Conservation (phyloP, 2,797 vertebrate species). For the Helarctos malayanus region DNA sequence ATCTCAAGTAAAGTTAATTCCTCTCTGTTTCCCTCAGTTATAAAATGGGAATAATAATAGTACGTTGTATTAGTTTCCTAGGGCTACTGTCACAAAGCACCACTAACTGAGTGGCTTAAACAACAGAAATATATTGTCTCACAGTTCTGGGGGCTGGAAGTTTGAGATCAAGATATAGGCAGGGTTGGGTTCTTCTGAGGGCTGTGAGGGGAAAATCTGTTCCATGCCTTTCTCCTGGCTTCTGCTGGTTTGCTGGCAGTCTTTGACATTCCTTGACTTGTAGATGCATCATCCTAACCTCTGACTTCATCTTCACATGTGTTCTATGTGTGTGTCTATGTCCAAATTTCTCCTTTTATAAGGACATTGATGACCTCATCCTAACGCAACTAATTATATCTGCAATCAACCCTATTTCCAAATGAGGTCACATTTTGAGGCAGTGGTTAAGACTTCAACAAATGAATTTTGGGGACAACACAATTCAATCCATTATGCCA, state of each 20-base stretch:
- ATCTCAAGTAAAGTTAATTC: neutral
- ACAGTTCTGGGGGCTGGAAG: neutral
- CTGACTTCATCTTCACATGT: neutral
- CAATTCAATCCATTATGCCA: neutral
- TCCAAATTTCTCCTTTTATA: neutral
- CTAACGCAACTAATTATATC: neutral
- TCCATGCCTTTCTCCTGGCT: neutral
- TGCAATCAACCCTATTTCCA: neutral
- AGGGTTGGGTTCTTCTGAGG: neutral
- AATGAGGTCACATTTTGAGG: neutral
- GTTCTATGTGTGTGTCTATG: neutral
- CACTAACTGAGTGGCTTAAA: neutral
- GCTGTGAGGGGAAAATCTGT: neutral
- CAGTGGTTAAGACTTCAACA: neutral
- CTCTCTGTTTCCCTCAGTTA: neutral
- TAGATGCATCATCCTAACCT: neutral
- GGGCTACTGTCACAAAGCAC: neutral
- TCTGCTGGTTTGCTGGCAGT: neutral
- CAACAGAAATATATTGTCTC: neutral
- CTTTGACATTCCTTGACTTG: neutral
- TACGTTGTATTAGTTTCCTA: neutral
- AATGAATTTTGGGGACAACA: neutral
- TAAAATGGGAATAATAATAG: neutral
- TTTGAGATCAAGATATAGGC: neutral
- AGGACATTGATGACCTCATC: neutral